phyloP scores from a whole-genome alignment of 2,797 vertebrate species.

The Anolis apletophallus region DNA sequence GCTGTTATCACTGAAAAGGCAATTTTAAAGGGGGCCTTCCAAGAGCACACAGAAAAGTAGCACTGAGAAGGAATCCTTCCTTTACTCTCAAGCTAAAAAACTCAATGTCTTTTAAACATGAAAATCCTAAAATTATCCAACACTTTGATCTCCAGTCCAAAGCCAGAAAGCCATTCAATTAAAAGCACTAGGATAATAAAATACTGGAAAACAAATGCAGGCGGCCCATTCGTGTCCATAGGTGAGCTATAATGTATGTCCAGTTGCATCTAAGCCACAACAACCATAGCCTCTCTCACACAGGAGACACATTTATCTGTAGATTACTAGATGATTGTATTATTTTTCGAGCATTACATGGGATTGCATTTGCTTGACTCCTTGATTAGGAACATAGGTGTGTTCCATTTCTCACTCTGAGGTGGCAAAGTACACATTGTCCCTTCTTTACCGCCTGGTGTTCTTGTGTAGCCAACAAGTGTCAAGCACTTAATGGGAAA shows the following conservation, averaged over 20 bases:
- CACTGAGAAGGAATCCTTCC: neutral
- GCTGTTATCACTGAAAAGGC: neutral
- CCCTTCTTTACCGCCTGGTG: neutral
- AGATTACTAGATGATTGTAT: neutral
- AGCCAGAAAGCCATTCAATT: neutral
- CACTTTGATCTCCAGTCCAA: neutral
- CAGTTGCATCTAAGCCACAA: neutral
- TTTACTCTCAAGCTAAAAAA: neutral
- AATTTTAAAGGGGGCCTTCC: neutral
- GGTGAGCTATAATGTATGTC: neutral
- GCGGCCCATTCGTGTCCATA: neutral
- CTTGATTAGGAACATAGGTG: neutral
- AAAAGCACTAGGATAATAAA: neutral
- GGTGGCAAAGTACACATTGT: rapidly evolving
- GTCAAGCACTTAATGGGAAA: neutral
- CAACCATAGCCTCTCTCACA: too few species aligned
- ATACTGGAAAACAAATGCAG: neutral
- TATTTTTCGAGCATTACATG: neutral
- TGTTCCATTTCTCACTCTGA: rapidly evolving
- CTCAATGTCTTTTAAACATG: neutral
- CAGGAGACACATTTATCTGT: too few species aligned
- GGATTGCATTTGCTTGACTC: too few species aligned
- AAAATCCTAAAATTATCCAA: too few species aligned
- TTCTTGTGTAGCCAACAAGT: neutral
- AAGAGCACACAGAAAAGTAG: neutral